A percentile compares a stretch with the other conserved stretches of the same genome.
Evolutionary conservation across 2,888 invertebrate species (phyloP).

Genomic region (Clepsis dumicolana): DNA sequence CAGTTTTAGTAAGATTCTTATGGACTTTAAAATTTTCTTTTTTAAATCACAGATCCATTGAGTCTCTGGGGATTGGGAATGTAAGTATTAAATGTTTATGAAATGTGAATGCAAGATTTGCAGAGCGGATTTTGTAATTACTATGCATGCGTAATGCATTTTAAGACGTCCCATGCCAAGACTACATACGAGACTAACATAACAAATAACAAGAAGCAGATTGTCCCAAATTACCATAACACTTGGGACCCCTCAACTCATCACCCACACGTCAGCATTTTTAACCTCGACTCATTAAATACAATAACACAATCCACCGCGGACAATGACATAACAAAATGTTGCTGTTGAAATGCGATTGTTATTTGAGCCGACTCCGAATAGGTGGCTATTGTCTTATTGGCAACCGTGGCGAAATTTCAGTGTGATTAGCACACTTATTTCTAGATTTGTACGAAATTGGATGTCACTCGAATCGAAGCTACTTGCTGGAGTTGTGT

Average conservation of each 20-base stretch:
- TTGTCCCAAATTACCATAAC: conserved; percentile 6
- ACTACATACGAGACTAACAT: background rate
- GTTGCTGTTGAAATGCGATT: conserved; percentile 41
- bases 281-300: conserved; percentile 52
- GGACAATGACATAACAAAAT: conserved; percentile 40
- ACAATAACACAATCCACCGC: conserved; percentile 52
- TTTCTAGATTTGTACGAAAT: conserved; percentile 37
- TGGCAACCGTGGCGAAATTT: conserved; percentile 39
- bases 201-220: background rate
- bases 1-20: too few relatives aligned
- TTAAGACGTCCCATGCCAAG: too few relatives aligned
- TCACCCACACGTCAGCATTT: conserved; percentile 38
- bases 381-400: conserved; percentile 33
- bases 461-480: conserved; percentile 1
- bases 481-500: too few relatives aligned
- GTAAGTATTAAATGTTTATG: too few relatives aligned
- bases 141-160: too few relatives aligned
- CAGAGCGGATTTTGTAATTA: too few relatives aligned
- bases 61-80: too few relatives aligned
- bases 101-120: too few relatives aligned
- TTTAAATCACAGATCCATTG: too few relatives aligned
- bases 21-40: too few relatives aligned
- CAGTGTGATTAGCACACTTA: conserved; percentile 29
- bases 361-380: conserved; percentile 37
- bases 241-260: conserved; percentile 13